phyloP scores from a whole-genome alignment of 2,888 invertebrate genomes.

The Ommatoiulus sabulosus region DNA sequence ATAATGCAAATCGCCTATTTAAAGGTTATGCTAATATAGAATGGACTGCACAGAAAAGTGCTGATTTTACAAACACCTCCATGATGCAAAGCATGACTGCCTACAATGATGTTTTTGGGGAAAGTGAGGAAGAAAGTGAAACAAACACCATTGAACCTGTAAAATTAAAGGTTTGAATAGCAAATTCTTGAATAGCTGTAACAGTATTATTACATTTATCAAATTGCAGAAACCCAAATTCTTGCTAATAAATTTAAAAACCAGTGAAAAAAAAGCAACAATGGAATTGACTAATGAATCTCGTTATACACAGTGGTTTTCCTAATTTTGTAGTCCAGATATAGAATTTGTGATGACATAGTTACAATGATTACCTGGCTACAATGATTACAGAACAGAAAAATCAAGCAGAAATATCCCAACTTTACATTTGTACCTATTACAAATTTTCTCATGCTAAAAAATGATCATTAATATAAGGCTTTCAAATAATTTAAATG shows the following conservation, averaged over 20 bases:
- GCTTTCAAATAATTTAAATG: neutral
- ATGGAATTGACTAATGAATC: too few relatives aligned
- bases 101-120: constrained; percentile 15
- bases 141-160: neutral
- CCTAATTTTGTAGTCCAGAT: too few relatives aligned
- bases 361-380: too few relatives aligned
- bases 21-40: constrained; percentile 32
- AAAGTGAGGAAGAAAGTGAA: constrained; percentile 31
- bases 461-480: too few relatives aligned
- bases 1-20: constrained; percentile 17
- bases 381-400: too few relatives aligned
- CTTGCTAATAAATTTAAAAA: too few relatives aligned
- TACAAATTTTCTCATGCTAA: too few relatives aligned
- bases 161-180: neutral
- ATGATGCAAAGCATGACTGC: neutral
- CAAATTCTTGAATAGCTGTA: neutral
- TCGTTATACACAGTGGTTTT: too few relatives aligned
- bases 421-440: too few relatives aligned
- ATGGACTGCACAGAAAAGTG: neutral
- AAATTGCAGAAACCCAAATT: too few relatives aligned
- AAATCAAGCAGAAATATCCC: too few relatives aligned
- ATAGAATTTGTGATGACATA: neutral
- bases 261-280: too few relatives aligned
- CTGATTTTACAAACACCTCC: constrained; percentile 1
- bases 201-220: neutral